Base-by-base conservation (phyloP, 2,797 vertebrate species). In the Cottoperca gobio region DNA sequence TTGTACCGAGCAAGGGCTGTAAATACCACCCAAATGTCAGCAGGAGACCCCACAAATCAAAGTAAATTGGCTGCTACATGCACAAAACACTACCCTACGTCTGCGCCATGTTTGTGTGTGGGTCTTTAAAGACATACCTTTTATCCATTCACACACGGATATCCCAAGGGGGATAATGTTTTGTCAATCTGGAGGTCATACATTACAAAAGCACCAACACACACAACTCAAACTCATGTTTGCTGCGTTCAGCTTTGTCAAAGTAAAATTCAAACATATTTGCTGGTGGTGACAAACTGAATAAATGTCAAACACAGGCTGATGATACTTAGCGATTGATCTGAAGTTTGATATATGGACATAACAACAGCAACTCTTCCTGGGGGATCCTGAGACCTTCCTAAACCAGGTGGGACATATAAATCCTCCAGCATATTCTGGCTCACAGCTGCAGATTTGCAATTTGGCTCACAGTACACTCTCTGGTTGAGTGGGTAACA, bases 11-110 rank as follows among this genome's bases (percentile, higher is more conserved):
- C 78, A 89, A 89, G 61, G 85, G 89, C 84, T 92, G 90, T 91
- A 95, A 94, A 94, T 94, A 93, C 88, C 93, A 95, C 79, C 91
- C 76, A 95, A 95, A 96, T 95, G 94, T 94, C 94, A 95, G 84
- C 73, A 60, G 78, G 91, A 93, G 88, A 93, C 91, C 91, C 87
- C 84, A 92, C 84, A 90, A 92, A 93, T 94, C 93, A 92, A 92
- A 93, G 74, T 86, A 94, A 94, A 94, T 93, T 93, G 93, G 86
- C 86, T 89, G 81, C 90, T 85, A 87, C 83, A 89, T 92, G 89
- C 88, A 88, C 83, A 73, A n/a, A 85, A 87, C 86, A 89, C 81
- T 79, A 77, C 55, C 73, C 45, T 14, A 66, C 55, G 73, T 71
- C 59, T 13, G 53, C 62, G 67, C 68, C 62, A 55, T 78, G 68